Conservation (phyloP, 2,888 invertebrate genomes). For the Protodeltote pygarga region DNA sequence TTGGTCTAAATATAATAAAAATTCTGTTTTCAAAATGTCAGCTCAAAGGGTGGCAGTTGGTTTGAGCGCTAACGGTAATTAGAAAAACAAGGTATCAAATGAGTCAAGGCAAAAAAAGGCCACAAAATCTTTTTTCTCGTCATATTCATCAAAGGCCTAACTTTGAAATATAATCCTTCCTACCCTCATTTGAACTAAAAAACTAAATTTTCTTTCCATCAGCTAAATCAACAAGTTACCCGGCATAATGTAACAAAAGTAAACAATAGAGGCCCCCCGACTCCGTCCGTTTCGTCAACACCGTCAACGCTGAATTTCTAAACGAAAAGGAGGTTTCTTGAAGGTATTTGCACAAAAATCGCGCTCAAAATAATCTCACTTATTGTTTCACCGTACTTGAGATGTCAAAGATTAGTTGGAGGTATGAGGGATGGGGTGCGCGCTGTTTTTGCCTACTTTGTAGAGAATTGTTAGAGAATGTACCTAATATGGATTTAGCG, state of each 20-base stretch:
- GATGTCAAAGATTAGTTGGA: constrained; percentile 36
- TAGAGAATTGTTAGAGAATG: neutral
- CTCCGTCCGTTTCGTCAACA: constrained; percentile 35
- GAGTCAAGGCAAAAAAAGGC: too few species aligned
- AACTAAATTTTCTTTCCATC: constrained; percentile 44
- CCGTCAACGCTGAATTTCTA: constrained; percentile 49
- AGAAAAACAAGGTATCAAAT: too few species aligned
- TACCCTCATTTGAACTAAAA: constrained; percentile 21
- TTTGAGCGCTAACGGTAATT: too few species aligned
- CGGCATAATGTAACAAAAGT: constrained; percentile 27
- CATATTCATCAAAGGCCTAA: too few species aligned
- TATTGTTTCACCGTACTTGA: constrained; percentile 53
- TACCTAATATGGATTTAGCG: too few species aligned
- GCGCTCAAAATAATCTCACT: constrained; percentile 61
- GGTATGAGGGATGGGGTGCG: constrained; percentile 13
- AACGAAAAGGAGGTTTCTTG: constrained; percentile 52
- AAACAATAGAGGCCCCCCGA: constrained; percentile 30
- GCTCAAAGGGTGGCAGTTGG: too few species aligned
- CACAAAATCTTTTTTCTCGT: too few species aligned
- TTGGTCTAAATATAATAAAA: too few species aligned
- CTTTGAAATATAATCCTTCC: too few species aligned
- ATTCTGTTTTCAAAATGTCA: too few species aligned
- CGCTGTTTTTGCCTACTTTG: constrained; percentile 23
- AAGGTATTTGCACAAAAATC: constrained; percentile 66
- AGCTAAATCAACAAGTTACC: constrained; percentile 47